These are phyloP conservation scores for Pundamilia nyererei DNA, from an alignment of 2,113 vertebrate species.

Conservation along the genomic window DNA sequence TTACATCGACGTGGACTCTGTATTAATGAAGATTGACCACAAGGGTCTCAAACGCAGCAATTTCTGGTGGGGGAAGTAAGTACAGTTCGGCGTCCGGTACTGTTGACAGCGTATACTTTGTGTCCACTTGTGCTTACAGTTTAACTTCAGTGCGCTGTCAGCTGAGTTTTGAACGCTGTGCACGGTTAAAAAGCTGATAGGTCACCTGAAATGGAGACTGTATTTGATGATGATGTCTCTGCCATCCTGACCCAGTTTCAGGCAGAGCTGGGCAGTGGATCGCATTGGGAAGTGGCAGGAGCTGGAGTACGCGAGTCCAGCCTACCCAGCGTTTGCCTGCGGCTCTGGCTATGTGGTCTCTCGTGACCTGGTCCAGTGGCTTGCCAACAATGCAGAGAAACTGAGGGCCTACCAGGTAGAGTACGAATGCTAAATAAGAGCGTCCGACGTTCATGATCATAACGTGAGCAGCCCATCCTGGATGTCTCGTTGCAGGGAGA, in stretches of 20 bases:
- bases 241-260: constrained; percentile 81
- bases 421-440: neutral
- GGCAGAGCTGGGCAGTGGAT: constrained; percentile 96
- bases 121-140: neutral
- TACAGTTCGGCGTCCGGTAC: constrained; percentile 3
- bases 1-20: constrained; percentile 87
- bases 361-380: constrained; percentile 88
- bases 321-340: constrained; percentile 93
- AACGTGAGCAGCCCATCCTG: neutral
- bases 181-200: neutral
- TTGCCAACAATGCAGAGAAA: constrained; percentile 82
- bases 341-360: constrained; percentile 93
- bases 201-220: neutral
- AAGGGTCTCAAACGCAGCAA: constrained; percentile 79
- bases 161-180: neutral
- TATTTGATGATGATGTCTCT: constrained; percentile 2
- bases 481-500: constrained; percentile 78
- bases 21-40: constrained; percentile 82
- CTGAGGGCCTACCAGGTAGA: constrained; percentile 93
- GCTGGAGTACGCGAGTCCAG: constrained; percentile 89
- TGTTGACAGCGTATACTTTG: neutral
- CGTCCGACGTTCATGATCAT: neutral
- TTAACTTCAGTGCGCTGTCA: neutral
- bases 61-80: constrained; percentile 99
- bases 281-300: constrained; percentile 97